These are phyloP conservation scores for Brienomyrus brachyistius DNA, from an alignment of 2,113 vertebrate species.

Conservation along the genomic window DNA sequence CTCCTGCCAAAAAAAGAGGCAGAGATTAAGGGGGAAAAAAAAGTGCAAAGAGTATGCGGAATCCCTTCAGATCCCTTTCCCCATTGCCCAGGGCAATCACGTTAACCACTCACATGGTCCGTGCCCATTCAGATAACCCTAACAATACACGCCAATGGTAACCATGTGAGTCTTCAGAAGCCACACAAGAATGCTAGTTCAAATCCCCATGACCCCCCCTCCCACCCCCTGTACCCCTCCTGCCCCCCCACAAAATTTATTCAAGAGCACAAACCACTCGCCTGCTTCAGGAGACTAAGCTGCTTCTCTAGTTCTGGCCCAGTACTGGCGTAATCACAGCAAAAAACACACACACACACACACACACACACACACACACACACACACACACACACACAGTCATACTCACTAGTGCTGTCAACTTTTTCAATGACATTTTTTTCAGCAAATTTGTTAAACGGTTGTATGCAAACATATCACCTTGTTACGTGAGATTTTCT, in stretches of 20 bases:
- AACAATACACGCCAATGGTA: slow-evolving; percentile 84
- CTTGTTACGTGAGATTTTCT: slow-evolving; percentile 31
- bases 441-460: neutral
- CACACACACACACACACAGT: neutral
- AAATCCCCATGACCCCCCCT: slow-evolving; percentile 82
- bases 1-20: slow-evolving; percentile 37
- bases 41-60: slow-evolving; percentile 54
- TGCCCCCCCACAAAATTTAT: no score
- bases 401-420: neutral
- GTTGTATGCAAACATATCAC: slow-evolving; percentile 16
- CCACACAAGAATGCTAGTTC: slow-evolving; percentile 97
- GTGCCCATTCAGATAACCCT: slow-evolving; percentile 93
- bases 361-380: neutral
- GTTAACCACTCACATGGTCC: slow-evolving; percentile 82
- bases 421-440: neutral
- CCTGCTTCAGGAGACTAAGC: no score
- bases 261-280: no score
- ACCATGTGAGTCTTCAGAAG: slow-evolving; percentile 96
- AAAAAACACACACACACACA: no score
- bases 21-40: slow-evolving; percentile 31
- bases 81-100: slow-evolving; percentile 74
- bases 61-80: slow-evolving; percentile 65
- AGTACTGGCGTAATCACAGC: no score
- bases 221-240: neutral
- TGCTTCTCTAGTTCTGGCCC: no score